Conservation (phyloP, 2,888 invertebrate species). For the Synanthedon vespiformis region DNA sequence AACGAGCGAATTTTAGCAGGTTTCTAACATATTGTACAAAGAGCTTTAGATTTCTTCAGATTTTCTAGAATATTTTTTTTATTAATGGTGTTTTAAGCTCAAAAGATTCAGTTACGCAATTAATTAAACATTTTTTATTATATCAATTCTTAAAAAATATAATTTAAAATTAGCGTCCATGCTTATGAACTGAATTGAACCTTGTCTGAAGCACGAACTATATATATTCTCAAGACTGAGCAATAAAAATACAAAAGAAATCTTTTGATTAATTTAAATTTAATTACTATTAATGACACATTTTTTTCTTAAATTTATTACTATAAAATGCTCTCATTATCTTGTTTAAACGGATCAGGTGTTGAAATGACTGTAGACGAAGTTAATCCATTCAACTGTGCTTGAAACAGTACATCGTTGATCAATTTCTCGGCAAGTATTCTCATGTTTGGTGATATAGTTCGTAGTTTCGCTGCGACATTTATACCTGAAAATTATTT, state of each 20-base stretch:
- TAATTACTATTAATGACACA: background rate
- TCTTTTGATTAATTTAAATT: background rate
- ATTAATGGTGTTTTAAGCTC: too few relatives aligned
- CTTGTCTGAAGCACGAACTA: too few relatives aligned
- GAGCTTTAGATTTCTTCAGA: too few relatives aligned
- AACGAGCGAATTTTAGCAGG: too few relatives aligned
- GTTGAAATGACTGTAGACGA: constrained; percentile 33
- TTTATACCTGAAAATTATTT: constrained; percentile 38
- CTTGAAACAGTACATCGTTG: constrained; percentile 54
- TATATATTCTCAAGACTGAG: background rate
- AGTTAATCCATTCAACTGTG: constrained; percentile 43
- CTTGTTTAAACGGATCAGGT: constrained; percentile 35
- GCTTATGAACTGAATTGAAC: too few relatives aligned
- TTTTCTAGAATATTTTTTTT: too few relatives aligned
- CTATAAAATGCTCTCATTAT: constrained; percentile 1
- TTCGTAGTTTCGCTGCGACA: constrained; percentile 55
- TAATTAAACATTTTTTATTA: too few relatives aligned
- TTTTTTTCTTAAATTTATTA: background rate
- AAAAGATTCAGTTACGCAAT: too few relatives aligned
- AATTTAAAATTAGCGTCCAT: too few relatives aligned
- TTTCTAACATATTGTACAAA: too few relatives aligned
- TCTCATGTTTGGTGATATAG: constrained; percentile 41
- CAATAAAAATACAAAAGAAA: background rate
- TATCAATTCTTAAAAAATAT: too few relatives aligned
- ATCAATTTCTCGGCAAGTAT: constrained; percentile 56